Percentiles rank a stretch among this genome's conserved stretches.
Evolutionary conservation across 2,888 invertebrate species (phyloP).

Genomic region (Platerodrilus igneus): DNA sequence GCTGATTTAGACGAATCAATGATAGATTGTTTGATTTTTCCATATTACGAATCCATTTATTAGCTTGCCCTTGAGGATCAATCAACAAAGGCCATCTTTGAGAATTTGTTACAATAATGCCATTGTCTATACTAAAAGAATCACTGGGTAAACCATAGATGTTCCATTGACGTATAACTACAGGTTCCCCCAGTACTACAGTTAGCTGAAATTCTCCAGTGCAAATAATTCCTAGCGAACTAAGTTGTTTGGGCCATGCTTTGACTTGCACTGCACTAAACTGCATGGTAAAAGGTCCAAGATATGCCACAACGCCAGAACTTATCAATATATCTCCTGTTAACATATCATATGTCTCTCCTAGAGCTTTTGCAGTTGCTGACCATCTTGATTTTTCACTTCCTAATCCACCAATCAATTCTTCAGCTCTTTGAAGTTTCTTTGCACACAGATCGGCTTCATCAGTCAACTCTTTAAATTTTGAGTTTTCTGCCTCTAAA

Average conservation of each 20-base stretch:
- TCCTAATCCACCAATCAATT: constrained; percentile 86
- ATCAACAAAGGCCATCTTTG: constrained; percentile 91
- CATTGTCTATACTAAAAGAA: constrained; percentile 86
- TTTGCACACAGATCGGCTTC: constrained; percentile 84
- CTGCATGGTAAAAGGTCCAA: constrained; percentile 80
- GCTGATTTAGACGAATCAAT: constrained; percentile 73
- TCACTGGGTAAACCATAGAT: constrained; percentile 86
- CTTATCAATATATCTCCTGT: constrained; percentile 88
- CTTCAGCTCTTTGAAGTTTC: constrained; percentile 86
- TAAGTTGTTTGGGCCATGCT: constrained; percentile 70
- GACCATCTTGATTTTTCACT: constrained; percentile 90
- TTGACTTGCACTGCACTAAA: constrained; percentile 66
- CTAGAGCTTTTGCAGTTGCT: constrained; percentile 64
- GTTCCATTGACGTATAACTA: constrained; percentile 86
- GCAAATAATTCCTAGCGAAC: constrained; percentile 68
- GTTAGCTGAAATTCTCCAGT: constrained; percentile 72
- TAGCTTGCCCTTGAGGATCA: constrained; percentile 92
- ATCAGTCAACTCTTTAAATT: constrained; percentile 71
- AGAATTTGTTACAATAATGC: constrained; percentile 85
- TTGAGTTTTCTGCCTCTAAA: constrained; percentile 61
- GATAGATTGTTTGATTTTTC: constrained; percentile 80
- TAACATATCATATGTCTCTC: constrained; percentile 64
- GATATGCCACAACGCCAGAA: constrained; percentile 84
- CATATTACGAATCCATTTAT: constrained; percentile 92
- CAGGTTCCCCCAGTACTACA: constrained; percentile 77